phyloP scores from a whole-genome alignment of 2,113 vertebrate genomes.

The Pithys albifrons region DNA sequence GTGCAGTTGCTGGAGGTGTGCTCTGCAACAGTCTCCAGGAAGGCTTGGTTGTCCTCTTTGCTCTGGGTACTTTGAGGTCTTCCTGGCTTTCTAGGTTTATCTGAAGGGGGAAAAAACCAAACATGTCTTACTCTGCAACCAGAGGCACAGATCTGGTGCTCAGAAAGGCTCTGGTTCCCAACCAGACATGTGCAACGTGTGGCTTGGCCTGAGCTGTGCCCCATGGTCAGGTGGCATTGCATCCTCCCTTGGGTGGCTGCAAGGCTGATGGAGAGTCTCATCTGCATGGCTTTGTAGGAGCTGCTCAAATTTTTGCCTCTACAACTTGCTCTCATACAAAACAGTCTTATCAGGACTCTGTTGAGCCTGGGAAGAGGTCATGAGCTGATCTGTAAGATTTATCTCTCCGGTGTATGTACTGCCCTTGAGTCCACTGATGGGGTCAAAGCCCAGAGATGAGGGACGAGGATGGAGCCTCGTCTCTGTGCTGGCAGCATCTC shows the following conservation, averaged over 20 bases:
- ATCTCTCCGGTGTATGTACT: accelerated
- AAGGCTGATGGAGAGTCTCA: neutral
- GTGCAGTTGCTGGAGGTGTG: neutral
- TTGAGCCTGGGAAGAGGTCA: neutral
- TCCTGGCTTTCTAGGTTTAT: neutral
- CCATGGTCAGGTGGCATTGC: accelerated
- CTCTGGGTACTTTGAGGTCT: neutral
- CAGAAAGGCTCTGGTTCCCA: neutral
- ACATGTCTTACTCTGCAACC: neutral
- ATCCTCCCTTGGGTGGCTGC: accelerated
- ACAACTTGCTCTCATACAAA: neutral
- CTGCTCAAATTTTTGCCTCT: neutral
- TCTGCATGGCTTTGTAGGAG: accelerated
- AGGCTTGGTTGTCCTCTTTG: neutral
- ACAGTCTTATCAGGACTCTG: neutral
- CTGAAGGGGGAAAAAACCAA: neutral
- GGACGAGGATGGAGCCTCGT: neutral
- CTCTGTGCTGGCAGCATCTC: neutral
- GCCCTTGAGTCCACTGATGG: neutral
- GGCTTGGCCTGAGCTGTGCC: neutral
- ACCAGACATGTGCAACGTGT: accelerated
- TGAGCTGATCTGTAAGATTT: neutral
- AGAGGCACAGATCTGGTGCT: neutral
- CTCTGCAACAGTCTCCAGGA: neutral
- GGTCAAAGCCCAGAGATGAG: neutral